Conservation (phyloP, 2,888 invertebrate genomes). For the Hetaerina titia region DNA sequence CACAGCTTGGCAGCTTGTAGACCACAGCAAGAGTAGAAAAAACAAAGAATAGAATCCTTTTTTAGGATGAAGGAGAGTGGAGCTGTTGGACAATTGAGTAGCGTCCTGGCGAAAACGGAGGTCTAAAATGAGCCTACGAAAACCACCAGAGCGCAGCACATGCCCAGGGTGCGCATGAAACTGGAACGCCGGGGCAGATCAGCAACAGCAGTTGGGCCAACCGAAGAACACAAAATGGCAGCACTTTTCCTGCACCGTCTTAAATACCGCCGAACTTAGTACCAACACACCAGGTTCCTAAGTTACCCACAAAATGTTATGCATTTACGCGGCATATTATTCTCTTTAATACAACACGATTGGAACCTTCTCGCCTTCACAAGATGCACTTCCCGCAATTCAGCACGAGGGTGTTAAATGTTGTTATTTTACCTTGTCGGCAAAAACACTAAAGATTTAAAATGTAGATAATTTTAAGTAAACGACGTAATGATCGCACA, state of each 20-base stretch:
- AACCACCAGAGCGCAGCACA: conserved; percentile 65
- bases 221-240: conserved; percentile 48
- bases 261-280: conserved; percentile 7
- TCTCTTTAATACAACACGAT: background rate
- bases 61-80: conserved; percentile 53
- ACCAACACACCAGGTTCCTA: background rate
- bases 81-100: conserved; percentile 62
- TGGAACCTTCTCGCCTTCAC: background rate
- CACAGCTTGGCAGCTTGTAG: conserved; percentile 95
- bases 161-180: conserved; percentile 64
- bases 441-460: conserved; percentile 26
- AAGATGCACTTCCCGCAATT: conserved; percentile 29
- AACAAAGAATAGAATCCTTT: conserved; percentile 52
- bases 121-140: conserved; percentile 50
- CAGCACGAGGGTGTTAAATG: background rate
- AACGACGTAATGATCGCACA: background rate
- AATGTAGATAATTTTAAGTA: background rate
- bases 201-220: conserved; percentile 55
- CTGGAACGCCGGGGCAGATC: conserved; percentile 60
- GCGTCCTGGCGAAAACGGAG: conserved; percentile 51
- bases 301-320: background rate
- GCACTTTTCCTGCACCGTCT: background rate
- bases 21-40: conserved; percentile 71
- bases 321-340: background rate
- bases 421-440: background rate